Conservation (phyloP, 2,113 vertebrate genomes). For the Plecturocebus donacophilus region DNA sequence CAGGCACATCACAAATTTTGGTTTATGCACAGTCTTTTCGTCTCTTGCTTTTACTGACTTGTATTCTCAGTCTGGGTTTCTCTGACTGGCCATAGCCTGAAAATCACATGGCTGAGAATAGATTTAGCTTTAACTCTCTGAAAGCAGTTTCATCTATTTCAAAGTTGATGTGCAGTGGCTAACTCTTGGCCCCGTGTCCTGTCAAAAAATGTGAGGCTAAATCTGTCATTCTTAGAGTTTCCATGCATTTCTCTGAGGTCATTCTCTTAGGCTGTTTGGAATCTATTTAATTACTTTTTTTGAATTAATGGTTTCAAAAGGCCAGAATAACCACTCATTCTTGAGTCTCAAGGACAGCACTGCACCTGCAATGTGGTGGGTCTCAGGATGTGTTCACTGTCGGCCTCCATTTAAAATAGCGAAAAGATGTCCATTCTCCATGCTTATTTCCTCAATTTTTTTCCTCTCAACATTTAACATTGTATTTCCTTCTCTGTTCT, state of each 20-base stretch:
- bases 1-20: not conserved
- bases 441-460: accelerated
- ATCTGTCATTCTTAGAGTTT: not conserved
- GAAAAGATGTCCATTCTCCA: not conserved
- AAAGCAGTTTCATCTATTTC: not conserved
- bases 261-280: not conserved
- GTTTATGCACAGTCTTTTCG: accelerated
- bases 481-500: not conserved
- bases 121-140: not conserved
- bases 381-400: accelerated
- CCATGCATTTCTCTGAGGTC: not conserved
- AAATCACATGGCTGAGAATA: not conserved
- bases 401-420: not conserved
- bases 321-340: not conserved
- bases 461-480: not conserved
- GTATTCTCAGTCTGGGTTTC: not conserved
- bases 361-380: not conserved
- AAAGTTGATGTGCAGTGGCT: not conserved
- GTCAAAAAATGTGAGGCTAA: not conserved
- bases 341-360: not conserved
- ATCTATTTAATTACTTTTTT: not conserved
- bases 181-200: not conserved
- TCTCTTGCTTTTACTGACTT: not conserved
- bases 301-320: not conserved
- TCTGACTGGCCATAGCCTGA: not conserved